Conservation (phyloP, 2,113 vertebrate genomes). For the Fukomys damarensis region DNA sequence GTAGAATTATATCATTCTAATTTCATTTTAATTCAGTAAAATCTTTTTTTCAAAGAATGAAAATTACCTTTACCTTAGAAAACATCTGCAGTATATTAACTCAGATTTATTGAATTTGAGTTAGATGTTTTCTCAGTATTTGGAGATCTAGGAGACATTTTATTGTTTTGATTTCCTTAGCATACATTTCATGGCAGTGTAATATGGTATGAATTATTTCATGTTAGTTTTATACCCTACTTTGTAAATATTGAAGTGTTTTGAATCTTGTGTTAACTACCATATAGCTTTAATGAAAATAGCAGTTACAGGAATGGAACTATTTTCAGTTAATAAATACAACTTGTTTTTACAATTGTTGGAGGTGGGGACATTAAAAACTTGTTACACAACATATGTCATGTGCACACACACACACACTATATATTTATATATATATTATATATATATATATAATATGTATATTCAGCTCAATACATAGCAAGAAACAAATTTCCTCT, state of each 20-base stretch:
- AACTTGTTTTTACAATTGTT: constrained; percentile 20
- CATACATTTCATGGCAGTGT: background rate
- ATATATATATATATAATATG: background rate
- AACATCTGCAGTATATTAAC: background rate
- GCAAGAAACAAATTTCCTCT: background rate
- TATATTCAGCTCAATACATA: background rate
- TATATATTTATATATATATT: too few relatives aligned
- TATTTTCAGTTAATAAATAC: background rate
- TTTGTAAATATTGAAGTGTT: background rate
- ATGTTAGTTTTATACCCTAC: constrained; percentile 14
- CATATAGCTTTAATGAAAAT: background rate
- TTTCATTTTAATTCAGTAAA: constrained; percentile 37
- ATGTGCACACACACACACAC: background rate
- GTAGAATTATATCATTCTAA: constrained; percentile 28
- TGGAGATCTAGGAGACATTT: background rate
- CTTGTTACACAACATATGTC: background rate
- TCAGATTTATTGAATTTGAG: constrained; percentile 24
- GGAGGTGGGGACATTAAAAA: background rate
- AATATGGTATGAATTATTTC: background rate
- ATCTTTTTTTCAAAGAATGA: constrained; percentile 40
- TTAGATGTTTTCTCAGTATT: constrained; percentile 32
- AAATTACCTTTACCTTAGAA: background rate
- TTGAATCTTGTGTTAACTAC: constrained; percentile 47
- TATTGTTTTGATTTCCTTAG: constrained; percentile 29
- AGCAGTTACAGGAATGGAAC: background rate